A percentile compares a stretch with the other conserved stretches of the same genome.
These are phyloP conservation scores for Halesus radiatus DNA, from an alignment of 1,140 invertebrate species.

Conservation along the genomic window DNA sequence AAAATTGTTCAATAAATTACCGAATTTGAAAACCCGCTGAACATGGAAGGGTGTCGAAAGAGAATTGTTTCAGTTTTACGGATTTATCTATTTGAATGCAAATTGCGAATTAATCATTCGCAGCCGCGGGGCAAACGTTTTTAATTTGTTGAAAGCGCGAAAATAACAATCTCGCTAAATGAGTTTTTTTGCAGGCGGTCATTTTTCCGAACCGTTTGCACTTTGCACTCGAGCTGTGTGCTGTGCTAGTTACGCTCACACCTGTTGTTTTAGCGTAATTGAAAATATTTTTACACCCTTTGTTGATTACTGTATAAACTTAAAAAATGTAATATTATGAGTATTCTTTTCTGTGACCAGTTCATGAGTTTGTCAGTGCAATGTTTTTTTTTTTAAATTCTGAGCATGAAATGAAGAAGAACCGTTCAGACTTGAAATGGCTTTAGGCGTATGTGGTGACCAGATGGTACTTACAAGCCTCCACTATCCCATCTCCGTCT, in stretches of 20 bases:
- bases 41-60: conserved; percentile 3
- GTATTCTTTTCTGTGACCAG: too few relatives aligned
- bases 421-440: too few relatives aligned
- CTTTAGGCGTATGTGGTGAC: too few relatives aligned
- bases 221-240: neutral
- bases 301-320: too few relatives aligned
- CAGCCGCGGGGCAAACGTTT: conserved; percentile 57
- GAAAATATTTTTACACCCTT: conserved; percentile 35
- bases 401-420: too few relatives aligned
- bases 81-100: conserved; percentile 53
- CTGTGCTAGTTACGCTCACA: neutral
- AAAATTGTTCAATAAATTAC: too few relatives aligned
- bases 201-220: neutral
- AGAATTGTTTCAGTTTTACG: conserved; percentile 36
- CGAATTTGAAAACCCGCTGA: too few relatives aligned
- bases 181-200: conserved; percentile 21
- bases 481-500: too few relatives aligned
- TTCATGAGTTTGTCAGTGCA: too few relatives aligned
- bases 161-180: conserved; percentile 61
- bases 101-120: conserved; percentile 53
- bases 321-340: too few relatives aligned
- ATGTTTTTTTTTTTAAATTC: too few relatives aligned
- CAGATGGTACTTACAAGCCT: too few relatives aligned
- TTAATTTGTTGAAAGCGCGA: conserved; percentile 66
- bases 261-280: conserved; percentile 38